Evolutionary conservation across 2,113 vertebrate genomes (phyloP).

Genomic region (Sphaerodactylus townsendi): DNA sequence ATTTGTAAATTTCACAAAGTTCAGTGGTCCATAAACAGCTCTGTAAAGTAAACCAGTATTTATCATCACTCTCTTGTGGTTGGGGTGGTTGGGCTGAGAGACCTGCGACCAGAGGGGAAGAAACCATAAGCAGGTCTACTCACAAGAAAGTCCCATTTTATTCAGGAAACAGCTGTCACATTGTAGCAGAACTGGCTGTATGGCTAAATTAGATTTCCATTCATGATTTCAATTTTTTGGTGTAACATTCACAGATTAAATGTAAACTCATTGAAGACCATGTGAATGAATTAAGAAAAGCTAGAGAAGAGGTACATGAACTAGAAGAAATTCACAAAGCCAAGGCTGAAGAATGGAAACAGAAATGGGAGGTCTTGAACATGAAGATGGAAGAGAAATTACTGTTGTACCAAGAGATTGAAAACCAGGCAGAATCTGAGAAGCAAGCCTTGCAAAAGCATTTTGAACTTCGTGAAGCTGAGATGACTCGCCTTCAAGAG

Average conservation of each 20-base stretch:
- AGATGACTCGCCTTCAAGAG: slow-evolving; percentile 65
- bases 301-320: slow-evolving; percentile 67
- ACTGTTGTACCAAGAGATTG: slow-evolving; percentile 51
- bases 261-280: slow-evolving; percentile 68
- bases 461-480: slow-evolving; percentile 63
- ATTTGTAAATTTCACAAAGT: too few relatives aligned
- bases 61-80: too few relatives aligned
- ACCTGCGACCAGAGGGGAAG: too few relatives aligned
- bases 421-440: slow-evolving; percentile 62
- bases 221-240: background rate
- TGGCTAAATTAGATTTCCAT: background rate
- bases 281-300: slow-evolving; percentile 49
- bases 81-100: too few relatives aligned
- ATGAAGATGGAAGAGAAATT: slow-evolving; percentile 62
- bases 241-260: slow-evolving; percentile 67
- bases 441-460: slow-evolving; percentile 61
- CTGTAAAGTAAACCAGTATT: too few relatives aligned
- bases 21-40: too few relatives aligned
- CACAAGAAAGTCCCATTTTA: too few relatives aligned
- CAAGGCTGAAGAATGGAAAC: slow-evolving; percentile 70
- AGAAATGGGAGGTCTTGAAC: slow-evolving; percentile 35
- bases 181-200: too few relatives aligned
- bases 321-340: slow-evolving; percentile 56
- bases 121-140: too few relatives aligned
- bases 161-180: too few relatives aligned